Conservation (phyloP, 2,113 vertebrate species). For the Scolopax mira region DNA sequence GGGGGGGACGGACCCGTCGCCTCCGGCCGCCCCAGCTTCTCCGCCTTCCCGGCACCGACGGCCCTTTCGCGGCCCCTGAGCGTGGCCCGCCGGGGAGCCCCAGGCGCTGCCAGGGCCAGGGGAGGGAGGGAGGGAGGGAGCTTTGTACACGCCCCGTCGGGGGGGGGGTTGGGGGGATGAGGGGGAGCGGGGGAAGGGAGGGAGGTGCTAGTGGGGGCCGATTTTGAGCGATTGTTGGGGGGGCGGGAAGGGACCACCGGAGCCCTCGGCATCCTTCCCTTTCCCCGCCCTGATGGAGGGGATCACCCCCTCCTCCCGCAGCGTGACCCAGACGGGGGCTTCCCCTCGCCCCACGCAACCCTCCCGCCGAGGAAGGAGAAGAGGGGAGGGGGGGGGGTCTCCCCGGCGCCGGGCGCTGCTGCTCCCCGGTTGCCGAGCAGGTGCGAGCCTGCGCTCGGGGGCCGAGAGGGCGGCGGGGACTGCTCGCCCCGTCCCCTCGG, state of each 20-base stretch:
- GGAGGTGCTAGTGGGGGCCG: neutral
- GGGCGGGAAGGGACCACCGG: neutral
- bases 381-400: neutral
- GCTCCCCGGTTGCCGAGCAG: neutral
- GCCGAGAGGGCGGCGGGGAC: neutral
- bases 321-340: neutral
- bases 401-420: neutral
- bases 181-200: neutral
- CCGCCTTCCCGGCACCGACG: neutral
- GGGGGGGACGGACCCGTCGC: neutral
- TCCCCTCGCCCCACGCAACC: neutral
- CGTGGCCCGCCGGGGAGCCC: neutral
- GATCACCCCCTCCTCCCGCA: neutral
- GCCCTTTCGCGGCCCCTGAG: neutral
- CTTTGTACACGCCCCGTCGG: conserved; percentile 1
- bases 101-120: neutral
- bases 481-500: too few species aligned
- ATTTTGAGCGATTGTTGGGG: neutral
- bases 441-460: neutral
- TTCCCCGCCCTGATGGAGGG: neutral
- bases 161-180: neutral
- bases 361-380: neutral
- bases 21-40: neutral
- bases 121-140: neutral
- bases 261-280: neutral